These are phyloP conservation scores for Chauna torquata DNA, from an alignment of 2,113 vertebrate species.

Conservation along the genomic window DNA sequence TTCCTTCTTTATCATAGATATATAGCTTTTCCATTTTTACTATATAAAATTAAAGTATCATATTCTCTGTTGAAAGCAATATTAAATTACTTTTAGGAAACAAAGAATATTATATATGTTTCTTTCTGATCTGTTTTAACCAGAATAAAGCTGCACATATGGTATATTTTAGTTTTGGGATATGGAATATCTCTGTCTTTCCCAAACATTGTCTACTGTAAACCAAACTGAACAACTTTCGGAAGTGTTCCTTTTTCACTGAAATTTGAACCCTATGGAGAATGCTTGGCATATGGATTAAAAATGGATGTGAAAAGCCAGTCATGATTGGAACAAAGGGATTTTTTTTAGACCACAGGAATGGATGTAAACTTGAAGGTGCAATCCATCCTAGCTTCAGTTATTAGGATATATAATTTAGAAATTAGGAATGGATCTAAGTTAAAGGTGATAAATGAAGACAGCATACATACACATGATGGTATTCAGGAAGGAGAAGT, in stretches of 20 bases:
- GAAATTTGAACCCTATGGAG: conserved; percentile 65
- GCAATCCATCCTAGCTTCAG: conserved; percentile 34
- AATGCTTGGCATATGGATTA: conserved; percentile 55
- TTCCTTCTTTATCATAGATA: conserved; percentile 72
- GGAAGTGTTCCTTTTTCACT: conserved; percentile 74
- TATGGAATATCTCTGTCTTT: conserved; percentile 73
- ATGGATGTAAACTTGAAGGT: conserved; percentile 21
- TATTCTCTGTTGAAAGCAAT: conserved; percentile 75
- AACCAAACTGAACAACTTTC: conserved; percentile 77
- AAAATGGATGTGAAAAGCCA: conserved; percentile 60
- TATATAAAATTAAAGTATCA: conserved; percentile 68
- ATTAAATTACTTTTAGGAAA: conserved; percentile 79
- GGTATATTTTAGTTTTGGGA: conserved; percentile 79
- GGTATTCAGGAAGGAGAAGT: not conserved
- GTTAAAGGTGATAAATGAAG: conserved; percentile 42
- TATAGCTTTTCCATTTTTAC: conserved; percentile 68
- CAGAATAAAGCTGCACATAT: conserved; percentile 77
- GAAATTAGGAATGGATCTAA: conserved; percentile 39
- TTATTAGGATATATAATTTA: conserved; percentile 49
- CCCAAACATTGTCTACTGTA: conserved; percentile 74
- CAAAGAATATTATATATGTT: conserved; percentile 66
- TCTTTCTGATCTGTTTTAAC: conserved; percentile 68
- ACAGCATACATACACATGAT: not conserved
- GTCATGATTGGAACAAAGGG: conserved; percentile 36
- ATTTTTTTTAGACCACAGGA: conserved; percentile 42